Evolutionary conservation across 2,888 invertebrate species (phyloP).

Genomic region (Drymonia ruficornis): DNA sequence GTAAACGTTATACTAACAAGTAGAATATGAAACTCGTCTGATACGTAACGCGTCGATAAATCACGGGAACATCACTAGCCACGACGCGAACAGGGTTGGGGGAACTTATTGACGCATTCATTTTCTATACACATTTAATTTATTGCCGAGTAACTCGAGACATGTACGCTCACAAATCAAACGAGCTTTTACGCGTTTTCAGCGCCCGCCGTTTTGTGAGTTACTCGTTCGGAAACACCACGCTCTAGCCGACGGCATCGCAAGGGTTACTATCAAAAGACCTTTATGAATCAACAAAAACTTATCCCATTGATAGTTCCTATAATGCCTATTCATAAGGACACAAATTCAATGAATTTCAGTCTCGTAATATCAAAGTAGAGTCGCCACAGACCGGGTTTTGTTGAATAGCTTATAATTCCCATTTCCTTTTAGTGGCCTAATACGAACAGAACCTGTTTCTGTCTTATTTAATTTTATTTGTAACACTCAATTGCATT

Average conservation of each 20-base stretch:
- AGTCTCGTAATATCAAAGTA: constrained; percentile 28
- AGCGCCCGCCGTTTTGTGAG: constrained; percentile 59
- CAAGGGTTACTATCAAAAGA: constrained; percentile 5
- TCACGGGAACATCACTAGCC: constrained; percentile 64
- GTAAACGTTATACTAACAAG: constrained; percentile 46
- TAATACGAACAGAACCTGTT: constrained; percentile 56
- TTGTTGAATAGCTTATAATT: constrained; percentile 57
- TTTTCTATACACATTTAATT: constrained; percentile 75
- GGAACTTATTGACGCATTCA: constrained; percentile 69
- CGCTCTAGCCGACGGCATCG: constrained; percentile 27
- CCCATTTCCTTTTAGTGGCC: constrained; percentile 44
- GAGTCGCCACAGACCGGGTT: constrained; percentile 39
- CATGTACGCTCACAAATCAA: constrained; percentile 70
- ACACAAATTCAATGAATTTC: constrained; percentile 31
- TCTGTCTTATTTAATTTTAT: constrained; percentile 18
- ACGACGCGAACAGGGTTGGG: constrained; percentile 44
- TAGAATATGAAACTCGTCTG: constrained; percentile 50
- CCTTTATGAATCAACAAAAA: constrained; percentile 30
- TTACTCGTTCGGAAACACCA: constrained; percentile 47
- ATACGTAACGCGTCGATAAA: constrained; percentile 63
- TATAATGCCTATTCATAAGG: constrained; percentile 33
- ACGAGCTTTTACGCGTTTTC: constrained; percentile 60
- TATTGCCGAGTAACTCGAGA: constrained; percentile 71
- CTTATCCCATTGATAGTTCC: constrained; percentile 35
- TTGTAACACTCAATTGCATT: background rate